phyloP scores from a whole-genome alignment of 1,140 invertebrate genomes.

The Drosophila oshimai region DNA sequence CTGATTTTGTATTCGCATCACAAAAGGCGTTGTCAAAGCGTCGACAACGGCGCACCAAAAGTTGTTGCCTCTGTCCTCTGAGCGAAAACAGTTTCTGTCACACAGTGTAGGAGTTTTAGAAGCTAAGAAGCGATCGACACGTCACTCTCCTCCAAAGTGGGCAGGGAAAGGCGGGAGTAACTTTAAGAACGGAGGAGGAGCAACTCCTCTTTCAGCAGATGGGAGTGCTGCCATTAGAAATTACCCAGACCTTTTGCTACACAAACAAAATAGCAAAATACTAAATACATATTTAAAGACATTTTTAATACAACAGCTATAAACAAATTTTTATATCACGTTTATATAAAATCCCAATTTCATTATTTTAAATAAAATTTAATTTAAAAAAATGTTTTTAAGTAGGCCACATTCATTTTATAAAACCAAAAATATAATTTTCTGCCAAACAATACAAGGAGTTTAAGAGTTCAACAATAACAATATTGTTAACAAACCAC shows the following conservation, averaged over 20 bases:
- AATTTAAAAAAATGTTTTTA: no score
- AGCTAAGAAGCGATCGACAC: constrained; percentile 60
- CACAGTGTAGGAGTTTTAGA: constrained; percentile 20
- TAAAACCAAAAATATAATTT: no score
- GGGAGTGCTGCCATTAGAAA: constrained; percentile 22
- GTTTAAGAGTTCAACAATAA: no score
- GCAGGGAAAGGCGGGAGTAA: neutral
- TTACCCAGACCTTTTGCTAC: neutral
- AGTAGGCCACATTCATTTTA: no score
- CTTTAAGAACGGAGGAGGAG: neutral
- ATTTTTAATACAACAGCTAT: no score
- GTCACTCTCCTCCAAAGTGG: constrained; percentile 36
- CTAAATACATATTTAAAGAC: no score
- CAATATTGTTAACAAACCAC: no score
- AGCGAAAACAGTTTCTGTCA: constrained; percentile 45
- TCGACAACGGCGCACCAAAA: constrained; percentile 74
- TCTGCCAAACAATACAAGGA: no score
- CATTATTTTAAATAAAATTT: no score
- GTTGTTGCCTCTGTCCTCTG: constrained; percentile 56
- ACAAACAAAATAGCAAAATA: no score
- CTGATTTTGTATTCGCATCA: constrained; percentile 79
- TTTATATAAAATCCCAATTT: no score
- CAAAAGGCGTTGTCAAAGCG: constrained; percentile 77
- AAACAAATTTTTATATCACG: no score
- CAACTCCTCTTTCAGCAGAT: neutral